phyloP scores from a whole-genome alignment of 2,888 invertebrate species.

The Dugesia japonica region DNA sequence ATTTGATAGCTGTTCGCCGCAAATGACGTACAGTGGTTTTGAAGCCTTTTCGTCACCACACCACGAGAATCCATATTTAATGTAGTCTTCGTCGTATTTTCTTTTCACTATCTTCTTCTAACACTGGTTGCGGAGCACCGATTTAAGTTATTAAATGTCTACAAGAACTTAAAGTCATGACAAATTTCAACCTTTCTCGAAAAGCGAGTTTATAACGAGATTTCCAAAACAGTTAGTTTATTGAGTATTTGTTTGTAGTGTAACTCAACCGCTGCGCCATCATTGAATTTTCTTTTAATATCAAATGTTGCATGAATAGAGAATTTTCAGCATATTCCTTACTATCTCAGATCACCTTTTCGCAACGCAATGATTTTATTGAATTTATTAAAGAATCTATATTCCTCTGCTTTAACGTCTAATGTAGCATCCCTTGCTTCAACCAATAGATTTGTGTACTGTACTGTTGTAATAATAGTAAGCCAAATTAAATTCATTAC shows the following conservation, averaged over 20 bases:
- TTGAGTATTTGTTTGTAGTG: not conserved
- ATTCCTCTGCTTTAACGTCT: not conserved
- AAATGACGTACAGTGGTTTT: too few species aligned
- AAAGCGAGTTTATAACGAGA: not conserved
- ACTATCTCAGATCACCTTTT: not conserved
- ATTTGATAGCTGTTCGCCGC: too few species aligned
- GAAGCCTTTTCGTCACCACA: too few species aligned
- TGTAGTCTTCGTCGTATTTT: too few species aligned
- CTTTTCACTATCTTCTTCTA: too few species aligned
- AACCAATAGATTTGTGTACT: not conserved
- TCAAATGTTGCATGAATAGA: not conserved
- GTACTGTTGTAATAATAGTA: not conserved
- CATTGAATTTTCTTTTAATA: too few species aligned
- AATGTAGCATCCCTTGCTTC: not conserved
- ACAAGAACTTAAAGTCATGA: not conserved
- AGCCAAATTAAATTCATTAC: not conserved
- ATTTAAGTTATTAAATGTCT: not conserved
- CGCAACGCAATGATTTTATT: too few species aligned
- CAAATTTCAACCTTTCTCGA: not conserved
- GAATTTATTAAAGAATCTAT: too few species aligned
- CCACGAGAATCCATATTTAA: too few species aligned
- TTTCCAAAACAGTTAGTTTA: not conserved
- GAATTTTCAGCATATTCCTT: not conserved
- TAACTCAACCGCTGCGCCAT: not conserved
- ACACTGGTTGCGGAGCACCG: too few species aligned